Evolutionary conservation across 2,888 invertebrate genomes (phyloP).

Genomic region (Ditylenchus weischeri): DNA sequence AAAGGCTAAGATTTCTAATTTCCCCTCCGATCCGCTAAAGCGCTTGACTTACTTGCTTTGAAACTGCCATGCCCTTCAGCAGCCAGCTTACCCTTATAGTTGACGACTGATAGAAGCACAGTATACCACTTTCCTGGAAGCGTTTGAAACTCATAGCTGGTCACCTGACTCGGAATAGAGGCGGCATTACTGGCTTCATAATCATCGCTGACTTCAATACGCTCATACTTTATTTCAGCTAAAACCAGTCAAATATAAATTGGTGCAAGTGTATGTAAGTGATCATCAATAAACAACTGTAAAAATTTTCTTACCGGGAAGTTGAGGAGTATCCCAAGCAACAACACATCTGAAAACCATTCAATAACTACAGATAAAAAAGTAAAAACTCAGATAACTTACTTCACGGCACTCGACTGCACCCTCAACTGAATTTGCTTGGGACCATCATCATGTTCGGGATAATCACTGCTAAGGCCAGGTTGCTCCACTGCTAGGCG

Average conservation of each 20-base stretch:
- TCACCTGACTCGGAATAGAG: background rate
- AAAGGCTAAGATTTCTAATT: constrained; percentile 13
- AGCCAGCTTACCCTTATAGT: background rate
- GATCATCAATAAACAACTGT: background rate
- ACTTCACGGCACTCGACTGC: constrained; percentile 5
- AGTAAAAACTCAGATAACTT: background rate
- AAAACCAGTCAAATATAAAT: background rate
- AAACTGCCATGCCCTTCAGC: background rate
- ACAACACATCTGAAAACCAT: background rate
- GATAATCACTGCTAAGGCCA: background rate
- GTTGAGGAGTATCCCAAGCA: constrained; percentile 7
- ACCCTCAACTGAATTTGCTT: background rate
- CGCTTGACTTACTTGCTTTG: constrained; percentile 7
- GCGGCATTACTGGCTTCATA: background rate
- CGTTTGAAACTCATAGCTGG: constrained; percentile 14
- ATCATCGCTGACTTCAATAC: constrained; percentile 13
- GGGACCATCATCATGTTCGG: background rate
- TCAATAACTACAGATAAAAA: no score
- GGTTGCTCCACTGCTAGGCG: no score
- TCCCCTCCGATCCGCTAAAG: background rate
- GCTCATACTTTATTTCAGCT: constrained; percentile 6
- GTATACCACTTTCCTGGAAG: background rate
- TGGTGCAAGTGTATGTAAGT: no score
- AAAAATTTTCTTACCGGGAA: background rate
- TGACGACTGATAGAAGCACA: background rate